Evolutionary conservation across 2,113 vertebrate genomes (phyloP).

Genomic region (Podarcis cretensis): DNA sequence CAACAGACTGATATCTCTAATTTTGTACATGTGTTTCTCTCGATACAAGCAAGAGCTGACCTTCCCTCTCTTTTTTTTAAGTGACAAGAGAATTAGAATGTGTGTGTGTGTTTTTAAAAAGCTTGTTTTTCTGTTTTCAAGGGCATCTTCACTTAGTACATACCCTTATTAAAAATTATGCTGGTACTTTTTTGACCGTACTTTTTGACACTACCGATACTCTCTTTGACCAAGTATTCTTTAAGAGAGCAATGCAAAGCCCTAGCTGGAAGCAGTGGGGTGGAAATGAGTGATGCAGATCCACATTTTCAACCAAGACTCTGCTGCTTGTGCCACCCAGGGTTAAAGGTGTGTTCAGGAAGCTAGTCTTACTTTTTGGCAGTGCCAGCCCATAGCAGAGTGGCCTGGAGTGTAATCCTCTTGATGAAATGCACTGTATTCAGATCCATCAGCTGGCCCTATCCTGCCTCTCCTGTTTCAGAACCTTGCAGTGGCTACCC

Average conservation of each 20-base stretch:
- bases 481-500: no score
- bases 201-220: background rate
- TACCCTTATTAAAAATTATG: background rate
- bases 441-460: no score
- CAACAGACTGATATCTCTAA: background rate
- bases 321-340: no score
- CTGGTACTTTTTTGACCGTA: no score
- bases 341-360: background rate
- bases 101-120: no score
- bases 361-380: no score
- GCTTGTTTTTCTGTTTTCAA: background rate
- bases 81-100: background rate
- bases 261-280: background rate
- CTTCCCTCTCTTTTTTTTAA: background rate
- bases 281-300: no score
- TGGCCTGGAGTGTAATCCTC: no score
- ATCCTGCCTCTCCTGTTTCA: no score
- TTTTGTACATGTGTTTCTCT: background rate
- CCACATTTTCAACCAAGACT: no score
- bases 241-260: background rate
- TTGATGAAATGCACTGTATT: no score
- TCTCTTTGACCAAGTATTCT: background rate
- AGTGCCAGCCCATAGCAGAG: no score
- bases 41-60: background rate
- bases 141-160: background rate